Evolutionary conservation across 2,797 vertebrate genomes (phyloP), one percentile per base, ranked within the genome.

Genomic region (Pelochelys cantorii): DNA sequence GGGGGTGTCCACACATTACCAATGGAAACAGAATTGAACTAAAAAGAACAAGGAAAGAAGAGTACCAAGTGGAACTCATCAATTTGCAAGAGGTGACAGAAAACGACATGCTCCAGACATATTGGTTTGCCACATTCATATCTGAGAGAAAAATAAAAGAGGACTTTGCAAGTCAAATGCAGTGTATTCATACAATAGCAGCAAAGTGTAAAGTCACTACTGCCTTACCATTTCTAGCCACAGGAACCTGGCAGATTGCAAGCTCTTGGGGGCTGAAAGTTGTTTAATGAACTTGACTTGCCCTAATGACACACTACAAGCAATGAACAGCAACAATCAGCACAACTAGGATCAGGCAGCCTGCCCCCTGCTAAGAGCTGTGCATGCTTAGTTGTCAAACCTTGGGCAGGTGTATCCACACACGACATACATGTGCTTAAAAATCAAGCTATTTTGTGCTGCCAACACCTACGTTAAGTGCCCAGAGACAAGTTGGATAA

Each of bases 1-100:
- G 53, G 53, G 93, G 93, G 4, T 94, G 88, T 83, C 34, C 0
- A 0, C 88, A 92, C 0, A 1, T 80, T 79, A 80, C 71, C 74
- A 95, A 56, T 89, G 93, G 93, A 82, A 96, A 94, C 91, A 82
- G 0, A 2, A 94, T 90, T 81, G 90, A 91, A 59, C 79, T 57
- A 65, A 74, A 78, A 31, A 27, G 54, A 74, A 81, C 81, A 0
- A 0, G 80, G 68, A 83, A 83, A 80, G 83, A 90, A 77, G 60
- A 83, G 56, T 52, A 25, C 11, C 27, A 59, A 1, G 52, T n/a
- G 87, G 85, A 68, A 87, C 79, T 86, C 2, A 1, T 0, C 34
- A 62, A 81, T 65, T 74, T 1, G 4, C 90, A 83, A 82, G 1
- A 92, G 90, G 78, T 48, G 86, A 56, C 65, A 79, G 59, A 79